These are phyloP conservation scores for Glomeris marginata DNA, from an alignment of 2,888 invertebrate species.

Conservation along the genomic window DNA sequence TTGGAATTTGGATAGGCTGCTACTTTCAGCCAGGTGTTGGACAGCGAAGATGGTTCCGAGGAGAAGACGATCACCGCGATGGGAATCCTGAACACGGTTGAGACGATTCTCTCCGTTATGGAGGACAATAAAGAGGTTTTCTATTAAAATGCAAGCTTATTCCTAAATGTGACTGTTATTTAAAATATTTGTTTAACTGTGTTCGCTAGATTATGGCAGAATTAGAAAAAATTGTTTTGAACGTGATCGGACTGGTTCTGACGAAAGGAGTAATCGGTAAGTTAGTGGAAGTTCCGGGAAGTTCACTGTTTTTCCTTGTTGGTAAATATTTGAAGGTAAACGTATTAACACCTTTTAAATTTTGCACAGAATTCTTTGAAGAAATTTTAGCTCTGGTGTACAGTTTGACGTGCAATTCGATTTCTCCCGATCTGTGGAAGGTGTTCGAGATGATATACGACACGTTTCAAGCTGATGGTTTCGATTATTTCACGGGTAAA, in stretches of 20 bases:
- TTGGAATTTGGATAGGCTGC: constrained; percentile 39
- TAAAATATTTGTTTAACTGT: no score
- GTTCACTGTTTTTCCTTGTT: constrained; percentile 19
- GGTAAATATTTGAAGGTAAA: neutral
- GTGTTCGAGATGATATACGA: constrained; percentile 72
- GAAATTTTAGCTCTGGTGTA: constrained; percentile 86
- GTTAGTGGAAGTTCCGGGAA: no score
- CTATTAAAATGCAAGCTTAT: neutral
- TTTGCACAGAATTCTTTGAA: constrained; percentile 74
- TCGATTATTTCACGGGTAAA: constrained; percentile 61
- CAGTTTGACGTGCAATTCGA: constrained; percentile 70
- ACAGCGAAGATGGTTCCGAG: constrained; percentile 73
- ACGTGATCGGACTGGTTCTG: constrained; percentile 52
- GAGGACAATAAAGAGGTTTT: constrained; percentile 45
- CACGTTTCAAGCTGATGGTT: constrained; percentile 84
- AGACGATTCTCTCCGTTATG: constrained; percentile 86
- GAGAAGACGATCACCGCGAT: constrained; percentile 95
- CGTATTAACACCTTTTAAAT: neutral
- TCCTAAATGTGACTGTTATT: neutral
- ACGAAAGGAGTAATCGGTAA: constrained; percentile 63
- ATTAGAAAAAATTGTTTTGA: constrained; percentile 80
- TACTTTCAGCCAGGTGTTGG: constrained; percentile 58
- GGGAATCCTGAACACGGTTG: constrained; percentile 90
- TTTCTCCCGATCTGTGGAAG: constrained; percentile 93
- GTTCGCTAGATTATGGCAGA: constrained; percentile 56